Conservation (phyloP, 1,140 invertebrate species). For the Cyrtorhinus lividipennis region DNA sequence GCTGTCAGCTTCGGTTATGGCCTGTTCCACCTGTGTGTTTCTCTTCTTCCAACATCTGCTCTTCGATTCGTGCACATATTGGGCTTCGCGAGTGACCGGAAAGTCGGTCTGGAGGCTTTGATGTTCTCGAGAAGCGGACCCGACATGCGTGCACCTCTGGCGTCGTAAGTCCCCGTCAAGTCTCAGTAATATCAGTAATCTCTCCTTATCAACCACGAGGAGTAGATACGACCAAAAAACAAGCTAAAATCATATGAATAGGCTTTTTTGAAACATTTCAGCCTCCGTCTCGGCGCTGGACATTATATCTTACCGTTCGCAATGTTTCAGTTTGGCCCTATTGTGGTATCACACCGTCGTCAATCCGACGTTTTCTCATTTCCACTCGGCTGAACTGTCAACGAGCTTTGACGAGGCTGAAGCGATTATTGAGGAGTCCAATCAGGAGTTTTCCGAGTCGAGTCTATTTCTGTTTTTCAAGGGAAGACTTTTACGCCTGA, state of each 20-base stretch:
- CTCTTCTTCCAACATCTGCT: conserved; percentile 49
- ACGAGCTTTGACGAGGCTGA: conserved; percentile 44
- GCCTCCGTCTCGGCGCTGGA: too few relatives aligned
- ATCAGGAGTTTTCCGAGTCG: conserved; percentile 44
- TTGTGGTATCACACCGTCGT: conserved; percentile 63
- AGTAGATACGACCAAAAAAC: too few relatives aligned
- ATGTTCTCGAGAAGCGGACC: conserved; percentile 46
- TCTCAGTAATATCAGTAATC: too few relatives aligned
- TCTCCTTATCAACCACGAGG: too few relatives aligned
- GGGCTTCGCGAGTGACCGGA: conserved; percentile 53
- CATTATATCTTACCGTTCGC: too few relatives aligned
- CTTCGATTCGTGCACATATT: conserved; percentile 50
- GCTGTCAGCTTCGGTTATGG: conserved; percentile 60
- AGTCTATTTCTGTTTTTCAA: conserved; percentile 56
- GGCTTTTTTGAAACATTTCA: too few relatives aligned
- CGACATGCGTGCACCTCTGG: conserved; percentile 57
- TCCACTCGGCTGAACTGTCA: conserved; percentile 45
- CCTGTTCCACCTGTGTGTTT: conserved; percentile 53
- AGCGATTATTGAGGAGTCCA: conserved; percentile 41
- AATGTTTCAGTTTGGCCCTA: conserved; percentile 47
- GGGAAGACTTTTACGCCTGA: conserved; percentile 45
- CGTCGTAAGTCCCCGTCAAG: conserved; percentile 50
- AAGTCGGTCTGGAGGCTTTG: conserved; percentile 43
- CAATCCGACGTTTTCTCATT: conserved; percentile 46
- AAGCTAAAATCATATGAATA: too few relatives aligned